Conservation (phyloP, 2,797 vertebrate genomes). For the Acridotheres tristis region DNA sequence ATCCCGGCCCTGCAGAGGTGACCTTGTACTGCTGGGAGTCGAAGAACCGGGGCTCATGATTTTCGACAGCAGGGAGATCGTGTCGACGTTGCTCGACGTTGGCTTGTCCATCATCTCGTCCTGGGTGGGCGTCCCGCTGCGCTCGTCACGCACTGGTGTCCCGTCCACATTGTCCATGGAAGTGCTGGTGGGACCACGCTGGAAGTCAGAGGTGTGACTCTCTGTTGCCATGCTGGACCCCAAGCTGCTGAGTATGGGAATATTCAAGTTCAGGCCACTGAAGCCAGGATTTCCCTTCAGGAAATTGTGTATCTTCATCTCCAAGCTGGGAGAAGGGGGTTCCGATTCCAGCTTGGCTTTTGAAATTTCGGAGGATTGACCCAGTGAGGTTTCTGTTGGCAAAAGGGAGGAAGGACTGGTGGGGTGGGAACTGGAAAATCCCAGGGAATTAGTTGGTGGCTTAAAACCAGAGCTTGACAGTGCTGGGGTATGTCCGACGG, state of each 20-base stretch:
- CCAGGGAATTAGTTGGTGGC: constrained; percentile 69
- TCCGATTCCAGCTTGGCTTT: constrained; percentile 76
- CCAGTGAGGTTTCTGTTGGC: constrained; percentile 66
- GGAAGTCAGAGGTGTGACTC: constrained; percentile 72
- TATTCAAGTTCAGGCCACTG: constrained; percentile 86
- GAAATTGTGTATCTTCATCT: constrained; percentile 98
- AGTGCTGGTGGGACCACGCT: constrained; percentile 74
- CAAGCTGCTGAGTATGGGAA: constrained; percentile 83
- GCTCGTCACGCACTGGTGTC: constrained; percentile 93
- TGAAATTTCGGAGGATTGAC: constrained; percentile 68
- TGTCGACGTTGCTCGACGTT: constrained; percentile 77
- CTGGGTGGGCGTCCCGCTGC: constrained; percentile 95
- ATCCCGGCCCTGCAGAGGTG: constrained; percentile 74
- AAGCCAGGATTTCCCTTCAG: constrained; percentile 96
- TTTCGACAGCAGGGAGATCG: constrained; percentile 77
- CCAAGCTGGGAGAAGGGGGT: constrained; percentile 86
- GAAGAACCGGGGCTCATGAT: constrained; percentile 83
- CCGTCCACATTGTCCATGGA: constrained; percentile 90
- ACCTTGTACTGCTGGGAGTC: constrained; percentile 79
- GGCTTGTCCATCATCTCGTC: constrained; percentile 99
- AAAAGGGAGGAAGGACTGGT: constrained; percentile 70
- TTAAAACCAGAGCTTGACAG: constrained; percentile 73
- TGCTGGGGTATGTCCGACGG: constrained; percentile 63
- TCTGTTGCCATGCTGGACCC: constrained; percentile 71
- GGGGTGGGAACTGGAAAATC: constrained; percentile 67